Conservation (phyloP, 1,140 invertebrate genomes). For the Odontomachus brunneus region DNA sequence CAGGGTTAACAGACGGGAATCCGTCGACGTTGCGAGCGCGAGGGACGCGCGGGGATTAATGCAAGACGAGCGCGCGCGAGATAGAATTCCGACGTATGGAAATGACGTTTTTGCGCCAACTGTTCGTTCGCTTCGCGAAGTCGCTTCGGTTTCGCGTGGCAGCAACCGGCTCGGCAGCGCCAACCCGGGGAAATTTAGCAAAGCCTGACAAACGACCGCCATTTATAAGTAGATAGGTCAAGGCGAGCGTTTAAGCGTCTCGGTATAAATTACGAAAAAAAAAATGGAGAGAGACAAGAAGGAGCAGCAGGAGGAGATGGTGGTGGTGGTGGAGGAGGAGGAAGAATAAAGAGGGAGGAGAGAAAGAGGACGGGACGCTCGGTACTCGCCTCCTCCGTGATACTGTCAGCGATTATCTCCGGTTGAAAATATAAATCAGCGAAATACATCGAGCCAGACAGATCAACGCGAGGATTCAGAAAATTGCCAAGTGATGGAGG, state of each 20-base stretch:
- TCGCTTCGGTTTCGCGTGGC: conserved; percentile 31
- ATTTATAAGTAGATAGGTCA: conserved; percentile 71
- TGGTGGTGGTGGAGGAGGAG: too few species aligned
- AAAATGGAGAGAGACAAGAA: background rate
- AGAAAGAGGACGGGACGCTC: conserved; percentile 13
- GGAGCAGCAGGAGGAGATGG: background rate
- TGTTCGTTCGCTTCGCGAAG: background rate
- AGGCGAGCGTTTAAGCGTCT: conserved; percentile 64
- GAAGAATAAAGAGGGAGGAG: too few species aligned
- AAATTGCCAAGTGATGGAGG: conserved; percentile 61
- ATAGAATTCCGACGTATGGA: conserved; percentile 41
- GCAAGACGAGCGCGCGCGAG: conserved; percentile 21
- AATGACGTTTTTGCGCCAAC: conserved; percentile 55
- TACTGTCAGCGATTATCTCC: conserved; percentile 53
- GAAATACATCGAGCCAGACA: conserved; percentile 38
- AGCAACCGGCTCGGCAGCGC: conserved; percentile 18
- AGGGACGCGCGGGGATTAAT: conserved; percentile 63
- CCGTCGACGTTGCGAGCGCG: conserved; percentile 28
- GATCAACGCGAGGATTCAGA: conserved; percentile 39
- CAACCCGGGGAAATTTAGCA: conserved; percentile 53
- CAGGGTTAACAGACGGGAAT: conserved; percentile 25
- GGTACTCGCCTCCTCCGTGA: conserved; percentile 45
- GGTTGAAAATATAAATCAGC: conserved; percentile 55
- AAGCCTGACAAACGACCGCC: conserved; percentile 54
- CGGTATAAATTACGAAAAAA: conserved; percentile 58